Base-by-base conservation (phyloP, 2,113 vertebrate genomes). In the Chionomys nivalis region DNA sequence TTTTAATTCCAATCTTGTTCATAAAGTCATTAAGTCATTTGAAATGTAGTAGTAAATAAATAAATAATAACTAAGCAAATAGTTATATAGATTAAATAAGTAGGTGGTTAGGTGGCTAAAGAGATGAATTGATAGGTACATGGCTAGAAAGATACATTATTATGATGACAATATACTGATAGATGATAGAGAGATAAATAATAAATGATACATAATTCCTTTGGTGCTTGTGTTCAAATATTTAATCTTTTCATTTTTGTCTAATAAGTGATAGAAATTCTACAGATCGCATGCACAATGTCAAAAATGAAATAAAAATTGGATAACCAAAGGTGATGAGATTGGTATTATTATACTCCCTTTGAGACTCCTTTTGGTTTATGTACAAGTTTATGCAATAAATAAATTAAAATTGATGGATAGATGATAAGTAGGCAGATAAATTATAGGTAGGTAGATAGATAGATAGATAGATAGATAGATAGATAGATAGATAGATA, bases 1-100 rank as follows among this genome's bases (percentile, higher is more conserved):
- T 75, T 83, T 23, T 52, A 93, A 85, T 90, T 73, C 10, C 19
- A 87, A 70, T 16, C 19, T 24, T 91, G 65, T 31, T 26, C 13
- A 89, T 58, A 91, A 96, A 93, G 19, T 19, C 28, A 95, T 86
- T 76, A 88, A 96, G 79, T 44, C 39, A 73, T 81, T 76, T 86
- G 17, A 24, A 63, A 90, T 65, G 79, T 0, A 68, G 12, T 2
- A 92, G 28, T 73, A 4, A 61, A n/a, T 89, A 79, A 91, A 86
- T 23, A 88, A 17, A 1, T 55, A 55, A 9, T 24, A 63, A 70
- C 94, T 91, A 76, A 39, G 24, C 10, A 55, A 49, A 16, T 26
- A 66, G 7, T 44, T 61, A 47, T 19, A 14, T 55, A 82, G 4
- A 7, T 90, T 75, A 33, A 73, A 10, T 26, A n/a, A 12, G 28